Conservation (phyloP, 2,797 vertebrate genomes). For the Nyctibius grandis region DNA sequence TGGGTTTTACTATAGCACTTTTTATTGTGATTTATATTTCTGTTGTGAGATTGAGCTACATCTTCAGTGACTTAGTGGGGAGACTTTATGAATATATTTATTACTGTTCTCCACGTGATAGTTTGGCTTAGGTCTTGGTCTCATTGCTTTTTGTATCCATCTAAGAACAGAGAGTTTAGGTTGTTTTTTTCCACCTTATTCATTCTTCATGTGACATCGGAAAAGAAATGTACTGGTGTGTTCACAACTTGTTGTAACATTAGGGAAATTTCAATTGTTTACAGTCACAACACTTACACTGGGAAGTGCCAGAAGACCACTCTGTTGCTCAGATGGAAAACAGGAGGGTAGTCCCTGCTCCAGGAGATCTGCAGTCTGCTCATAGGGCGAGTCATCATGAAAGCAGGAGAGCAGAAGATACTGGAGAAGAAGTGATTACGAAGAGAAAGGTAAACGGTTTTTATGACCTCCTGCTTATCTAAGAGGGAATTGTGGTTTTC, state of each 20-base stretch:
- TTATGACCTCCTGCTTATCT: background rate
- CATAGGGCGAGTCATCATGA: background rate
- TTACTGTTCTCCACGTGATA: background rate
- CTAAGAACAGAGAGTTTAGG: background rate
- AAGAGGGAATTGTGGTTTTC: background rate
- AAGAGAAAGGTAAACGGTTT: background rate
- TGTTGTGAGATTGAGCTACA: background rate
- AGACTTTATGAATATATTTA: background rate
- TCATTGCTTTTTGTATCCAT: background rate
- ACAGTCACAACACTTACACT: background rate
- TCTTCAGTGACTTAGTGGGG: background rate
- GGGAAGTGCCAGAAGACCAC: background rate
- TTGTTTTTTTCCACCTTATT: background rate
- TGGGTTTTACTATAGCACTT: background rate
- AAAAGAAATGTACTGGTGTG: background rate
- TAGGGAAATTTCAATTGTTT: background rate
- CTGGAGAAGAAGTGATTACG: background rate
- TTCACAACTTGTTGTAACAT: background rate
- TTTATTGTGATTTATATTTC: background rate
- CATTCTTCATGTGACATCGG: background rate
- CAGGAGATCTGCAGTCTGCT: background rate
- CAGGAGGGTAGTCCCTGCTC: background rate
- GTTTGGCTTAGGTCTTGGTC: background rate
- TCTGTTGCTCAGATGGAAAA: background rate
- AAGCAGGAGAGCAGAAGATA: background rate